Base-by-base conservation (phyloP, 2,797 vertebrate species). In the Pterois miles region DNA sequence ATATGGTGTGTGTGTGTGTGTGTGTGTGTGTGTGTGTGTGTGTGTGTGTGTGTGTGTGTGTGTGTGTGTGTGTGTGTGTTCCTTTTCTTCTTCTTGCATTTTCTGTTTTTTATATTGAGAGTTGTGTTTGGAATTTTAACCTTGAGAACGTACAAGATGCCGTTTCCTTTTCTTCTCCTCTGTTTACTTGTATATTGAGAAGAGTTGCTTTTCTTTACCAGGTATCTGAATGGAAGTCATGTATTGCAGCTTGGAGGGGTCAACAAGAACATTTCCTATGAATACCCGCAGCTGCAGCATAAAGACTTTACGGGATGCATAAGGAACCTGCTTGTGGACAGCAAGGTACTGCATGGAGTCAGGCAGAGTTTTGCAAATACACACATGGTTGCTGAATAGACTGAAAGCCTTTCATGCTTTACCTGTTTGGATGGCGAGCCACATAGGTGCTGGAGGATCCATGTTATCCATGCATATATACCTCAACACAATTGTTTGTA, bases 161-260 rank as follows among this genome's bases (percentile, higher is more conserved):
- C 3, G 11, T 60, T 59, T 50, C 11, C 20, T 71, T 83, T 65
- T 82, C 36, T 60, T 66, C 20, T 13, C 22, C 20, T 22, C 11
- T 65, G 58, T 71, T 78, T 31, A 34, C 29, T 40, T 59, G n/a
- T 46, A 23, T 7, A 46, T 22, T 77, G 70, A 88, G 23, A 36
- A n/a, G 4, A 36, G 54, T 54, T 71, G 29, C 20, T 43, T 78
- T 73, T 85, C 27, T 18, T 74, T 78, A 57, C 14, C 72, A 97
- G 96, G 92, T 91, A 94, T 83, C 92, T 96, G 86, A 94, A 95
- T 87, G 90, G 86, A 62, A 96, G 94, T 78, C 91, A 95, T 48
- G 95, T 97, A 33, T 87, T 97, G 23, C 96, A 96, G 78, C 88
- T 97, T 8, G 96, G 96, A 53, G 96, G 96, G 34, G 92, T 96